Evolutionary conservation across 2,113 vertebrate genomes (phyloP).

Genomic region (Calyptommatus sinebrachiatus): DNA sequence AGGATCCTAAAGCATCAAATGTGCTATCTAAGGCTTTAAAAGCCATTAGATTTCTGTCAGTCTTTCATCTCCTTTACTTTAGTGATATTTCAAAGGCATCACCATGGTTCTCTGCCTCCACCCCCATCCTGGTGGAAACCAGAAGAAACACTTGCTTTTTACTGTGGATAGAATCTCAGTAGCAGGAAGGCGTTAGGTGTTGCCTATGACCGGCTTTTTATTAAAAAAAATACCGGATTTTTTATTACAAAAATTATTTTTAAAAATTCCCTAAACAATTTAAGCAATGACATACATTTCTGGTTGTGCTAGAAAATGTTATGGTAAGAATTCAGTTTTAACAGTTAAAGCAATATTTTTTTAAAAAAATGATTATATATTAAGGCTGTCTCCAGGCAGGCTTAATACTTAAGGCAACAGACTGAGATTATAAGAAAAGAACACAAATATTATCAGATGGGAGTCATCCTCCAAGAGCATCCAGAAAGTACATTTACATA

Average conservation of each 20-base stretch:
- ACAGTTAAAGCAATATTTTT: no score
- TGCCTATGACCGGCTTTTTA: background rate
- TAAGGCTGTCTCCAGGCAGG: no score
- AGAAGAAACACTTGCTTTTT: conserved; percentile 8
- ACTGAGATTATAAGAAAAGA: no score
- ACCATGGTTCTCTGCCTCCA: background rate
- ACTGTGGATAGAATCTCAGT: background rate
- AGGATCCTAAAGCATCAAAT: conserved; percentile 10
- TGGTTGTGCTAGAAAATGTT: background rate
- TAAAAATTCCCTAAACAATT: no score
- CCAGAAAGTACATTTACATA: no score
- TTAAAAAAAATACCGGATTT: no score
- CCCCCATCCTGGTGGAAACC: conserved; percentile 5
- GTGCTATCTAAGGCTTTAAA: conserved; percentile 18
- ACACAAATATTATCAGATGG: no score
- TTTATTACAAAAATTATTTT: no score
- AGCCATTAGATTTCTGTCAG: conserved; percentile 11
- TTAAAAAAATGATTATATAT: no score
- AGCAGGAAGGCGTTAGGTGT: conserved; percentile 36
- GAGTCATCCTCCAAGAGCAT: no score
- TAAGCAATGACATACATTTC: background rate
- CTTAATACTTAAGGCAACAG: no score
- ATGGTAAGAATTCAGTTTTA: background rate
- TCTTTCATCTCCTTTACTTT: background rate
- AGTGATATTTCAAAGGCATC: conserved; percentile 1